Evolutionary conservation across 2,888 invertebrate species (phyloP).

Genomic region (Apamea crenata): DNA sequence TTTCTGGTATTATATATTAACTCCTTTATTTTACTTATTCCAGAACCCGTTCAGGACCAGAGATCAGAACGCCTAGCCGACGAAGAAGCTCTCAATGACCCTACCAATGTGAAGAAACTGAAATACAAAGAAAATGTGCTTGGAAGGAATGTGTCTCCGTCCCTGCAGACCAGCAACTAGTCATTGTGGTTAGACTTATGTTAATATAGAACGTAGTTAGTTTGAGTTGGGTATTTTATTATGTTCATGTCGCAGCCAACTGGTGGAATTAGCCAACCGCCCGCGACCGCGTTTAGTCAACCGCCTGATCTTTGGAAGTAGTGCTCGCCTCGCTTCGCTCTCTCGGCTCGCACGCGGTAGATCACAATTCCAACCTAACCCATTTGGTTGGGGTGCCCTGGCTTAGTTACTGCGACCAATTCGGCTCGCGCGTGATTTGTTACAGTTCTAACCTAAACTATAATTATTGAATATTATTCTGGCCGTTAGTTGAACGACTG

Average conservation of each 20-base stretch:
- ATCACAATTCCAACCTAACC: no score
- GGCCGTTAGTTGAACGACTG: no score
- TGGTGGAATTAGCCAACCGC: no score
- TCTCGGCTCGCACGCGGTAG: no score
- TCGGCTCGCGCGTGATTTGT: no score
- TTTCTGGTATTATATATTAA: not conserved
- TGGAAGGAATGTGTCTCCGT: conserved; percentile 92
- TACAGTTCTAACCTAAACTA: no score
- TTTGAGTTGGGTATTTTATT: conserved; percentile 27
- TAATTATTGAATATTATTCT: no score
- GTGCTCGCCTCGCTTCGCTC: no score
- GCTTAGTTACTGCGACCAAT: no score
- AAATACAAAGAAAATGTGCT: conserved; percentile 92
- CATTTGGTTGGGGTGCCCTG: no score
- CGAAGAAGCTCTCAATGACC: conserved; percentile 89
- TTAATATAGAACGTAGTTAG: not conserved
- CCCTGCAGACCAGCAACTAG: conserved; percentile 82
- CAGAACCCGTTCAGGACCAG: conserved; percentile 94
- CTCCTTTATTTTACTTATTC: conserved; percentile 65
- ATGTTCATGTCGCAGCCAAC: not conserved
- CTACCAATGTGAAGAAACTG: conserved; percentile 92
- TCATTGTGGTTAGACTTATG: not conserved
- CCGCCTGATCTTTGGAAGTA: no score
- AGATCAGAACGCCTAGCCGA: conserved; percentile 92
- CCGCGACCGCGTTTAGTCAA: no score